Evolutionary conservation across 2,797 vertebrate genomes (phyloP), one percentile per base, ranked within the genome.

Genomic region (Ptychadena robeensis): DNA sequence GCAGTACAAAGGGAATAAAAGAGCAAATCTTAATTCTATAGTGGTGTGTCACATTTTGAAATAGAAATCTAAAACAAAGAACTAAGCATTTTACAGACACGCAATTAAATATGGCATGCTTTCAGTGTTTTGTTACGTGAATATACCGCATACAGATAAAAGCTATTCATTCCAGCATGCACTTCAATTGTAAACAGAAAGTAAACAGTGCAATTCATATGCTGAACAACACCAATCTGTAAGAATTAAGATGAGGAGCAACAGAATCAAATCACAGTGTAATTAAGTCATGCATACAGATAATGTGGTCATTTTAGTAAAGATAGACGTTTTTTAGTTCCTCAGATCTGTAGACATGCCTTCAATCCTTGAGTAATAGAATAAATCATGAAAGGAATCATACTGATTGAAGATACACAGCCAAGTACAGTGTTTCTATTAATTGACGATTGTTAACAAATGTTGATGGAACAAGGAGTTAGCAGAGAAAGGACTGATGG

Each of bases 401-500:
- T 28, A 27, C 27, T 59, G 22, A 40, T 61, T 28, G 27, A 73
- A 15, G 30, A 61, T 35, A 75, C 35, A 72, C 66, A 80, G n/a
- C 4, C 25, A 40, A 11, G 68, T 28, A 65, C 9, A 63, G 59
- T 25, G 35, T 37, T 73, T 68, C 35, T 30, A 59, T 44, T 7
- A 66, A 82, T 78, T 73, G 27, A 22, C 66, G 71, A 78, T 48
- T 8, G 63, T 82, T 82, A 82, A 87, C 85, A 86, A 12, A 40
- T 88, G 83, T 85, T 86, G 31, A 87, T 67, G 87, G 4, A 82
- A 86, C 53, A 15, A 80, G 87, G 9, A 0, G 80, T 61, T 86
- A 86, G 86, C 63, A 32, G 32, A 79, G 85, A 86, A 53, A 59
- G 11, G 63, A 70, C 73, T 27, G 80, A 73, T 22, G 53, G 48